Percentiles rank a stretch among this genome's conserved stretches.
These are phyloP conservation scores for Lypha dubia DNA, from an alignment of 2,888 invertebrate species.

Conservation along the genomic window DNA sequence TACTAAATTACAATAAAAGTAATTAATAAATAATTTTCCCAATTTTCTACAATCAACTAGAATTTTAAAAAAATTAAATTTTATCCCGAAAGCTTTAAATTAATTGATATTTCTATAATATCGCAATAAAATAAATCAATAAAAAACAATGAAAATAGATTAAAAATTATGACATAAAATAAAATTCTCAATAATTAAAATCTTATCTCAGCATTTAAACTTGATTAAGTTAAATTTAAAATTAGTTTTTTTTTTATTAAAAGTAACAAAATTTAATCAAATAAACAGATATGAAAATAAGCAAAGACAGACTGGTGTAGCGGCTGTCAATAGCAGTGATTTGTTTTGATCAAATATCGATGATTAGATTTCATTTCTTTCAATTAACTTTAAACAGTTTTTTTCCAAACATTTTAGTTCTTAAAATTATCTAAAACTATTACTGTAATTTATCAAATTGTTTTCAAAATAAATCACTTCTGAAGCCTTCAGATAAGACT, in stretches of 20 bases:
- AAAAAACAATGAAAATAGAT: not conserved
- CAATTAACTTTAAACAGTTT: not conserved
- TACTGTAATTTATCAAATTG: not conserved
- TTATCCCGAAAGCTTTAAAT: not conserved
- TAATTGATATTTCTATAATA: not conserved
- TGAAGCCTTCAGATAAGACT: not conserved
- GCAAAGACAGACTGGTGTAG: not conserved
- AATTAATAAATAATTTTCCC: too few species aligned
- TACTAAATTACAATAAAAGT: too few species aligned
- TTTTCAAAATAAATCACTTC: not conserved
- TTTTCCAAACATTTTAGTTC: not conserved
- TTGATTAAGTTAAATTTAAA: not conserved
- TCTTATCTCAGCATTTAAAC: constrained; percentile 11
- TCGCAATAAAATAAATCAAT: not conserved
- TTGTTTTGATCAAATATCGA: not conserved
- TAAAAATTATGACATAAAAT: not conserved
- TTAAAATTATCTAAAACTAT: not conserved
- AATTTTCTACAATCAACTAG: too few species aligned
- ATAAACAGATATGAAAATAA: not conserved
- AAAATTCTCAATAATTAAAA: constrained; percentile 5
- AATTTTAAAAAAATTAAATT: too few species aligned
- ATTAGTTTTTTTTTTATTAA: not conserved
- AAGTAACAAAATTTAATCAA: constrained; percentile 14
- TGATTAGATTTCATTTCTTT: constrained; percentile 23
- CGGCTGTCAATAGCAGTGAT: not conserved